Conservation (phyloP, 2,113 vertebrate genomes). For the Azemiops feae region DNA sequence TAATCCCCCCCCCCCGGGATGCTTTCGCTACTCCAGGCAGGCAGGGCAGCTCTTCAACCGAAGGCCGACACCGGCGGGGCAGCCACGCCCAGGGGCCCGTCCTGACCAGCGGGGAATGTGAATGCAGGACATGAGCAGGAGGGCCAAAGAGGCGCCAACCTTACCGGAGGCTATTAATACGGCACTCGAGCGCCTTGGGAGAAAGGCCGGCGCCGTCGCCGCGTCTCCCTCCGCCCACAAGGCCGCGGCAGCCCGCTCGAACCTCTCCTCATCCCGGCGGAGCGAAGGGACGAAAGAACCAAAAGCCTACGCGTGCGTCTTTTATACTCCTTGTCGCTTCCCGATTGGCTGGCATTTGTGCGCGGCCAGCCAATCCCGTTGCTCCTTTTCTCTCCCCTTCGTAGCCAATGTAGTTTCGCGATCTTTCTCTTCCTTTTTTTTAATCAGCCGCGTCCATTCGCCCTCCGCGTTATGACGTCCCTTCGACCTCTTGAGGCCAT, state of each 20-base stretch:
- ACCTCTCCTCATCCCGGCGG: rapidly evolving
- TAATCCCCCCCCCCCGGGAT: too few relatives aligned
- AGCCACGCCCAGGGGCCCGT: not conserved
- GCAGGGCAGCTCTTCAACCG: too few relatives aligned
- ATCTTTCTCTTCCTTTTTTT: not conserved
- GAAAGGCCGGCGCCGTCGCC: not conserved
- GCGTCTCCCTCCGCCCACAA: not conserved
- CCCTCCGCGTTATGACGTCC: conserved; percentile 48
- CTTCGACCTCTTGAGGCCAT: too few relatives aligned
- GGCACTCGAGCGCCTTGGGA: not conserved
- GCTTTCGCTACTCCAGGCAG: too few relatives aligned
- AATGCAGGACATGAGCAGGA: not conserved
- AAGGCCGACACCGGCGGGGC: too few relatives aligned
- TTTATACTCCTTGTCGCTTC: not conserved
- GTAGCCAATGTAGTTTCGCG: not conserved
- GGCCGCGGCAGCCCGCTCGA: too few relatives aligned
- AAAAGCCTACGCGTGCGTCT: rapidly evolving
- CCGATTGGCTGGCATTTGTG: not conserved
- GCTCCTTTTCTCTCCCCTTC: rapidly evolving
- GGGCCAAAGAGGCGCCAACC: not conserved
- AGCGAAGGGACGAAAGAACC: too few relatives aligned
- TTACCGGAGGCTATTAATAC: not conserved
- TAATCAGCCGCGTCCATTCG: conserved; percentile 39
- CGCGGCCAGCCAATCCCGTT: not conserved
- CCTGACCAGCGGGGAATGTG: not conserved